Base-by-base conservation (phyloP, 30 jellyfish, hydroid and myxozoan species). In the Phacellophora camtschatica region DNA sequence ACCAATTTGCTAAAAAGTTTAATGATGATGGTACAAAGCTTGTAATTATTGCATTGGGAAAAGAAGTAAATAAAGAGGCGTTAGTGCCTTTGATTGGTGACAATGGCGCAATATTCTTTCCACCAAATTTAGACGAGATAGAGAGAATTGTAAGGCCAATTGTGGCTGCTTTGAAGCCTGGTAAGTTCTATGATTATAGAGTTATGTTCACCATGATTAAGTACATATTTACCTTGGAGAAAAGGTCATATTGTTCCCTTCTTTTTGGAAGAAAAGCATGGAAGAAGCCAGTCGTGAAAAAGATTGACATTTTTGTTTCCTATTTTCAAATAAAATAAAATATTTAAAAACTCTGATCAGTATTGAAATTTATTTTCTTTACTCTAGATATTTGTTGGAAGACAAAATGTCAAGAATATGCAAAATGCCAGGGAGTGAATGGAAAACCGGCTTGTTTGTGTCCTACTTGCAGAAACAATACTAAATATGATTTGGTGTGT, bases 71-170 rank as follows among this genome's bases (percentile, higher is more conserved):
- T 43, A 65, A 33, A 37, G 70, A 53, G 3, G 89, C 70, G 1
- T 43, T 89, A 56, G 66, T 56, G 23, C 48, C 84, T 4, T 34
- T 89, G 58, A 76, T 76, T 12, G 71, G 54, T 31, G 45, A 59
- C 25, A 74, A 81, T n/a, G 88, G 87, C 8, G 92, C 84, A 1
- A 59, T 72, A n/a, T 93, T 93, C 95, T 93, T 93, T 74, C 96
- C 99, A 10, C 96, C 95, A 65, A 55, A 58, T 66, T 53, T 85
- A 19, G 96, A 68, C 23, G 87, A 83, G 31, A 25, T 93, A 63
- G 78, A 81, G 18, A 68, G 30, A 16, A 35, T 88, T 31, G 43
- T 86, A 5, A 35, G 73, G 31, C 97, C 99, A 0, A 85, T 87
- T 0, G 65, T 66, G 0, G 84, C 45, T 37, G 95, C 94, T 4